Base-by-base conservation (phyloP, 2,888 invertebrate species). In the Pediacus dermestoides region DNA sequence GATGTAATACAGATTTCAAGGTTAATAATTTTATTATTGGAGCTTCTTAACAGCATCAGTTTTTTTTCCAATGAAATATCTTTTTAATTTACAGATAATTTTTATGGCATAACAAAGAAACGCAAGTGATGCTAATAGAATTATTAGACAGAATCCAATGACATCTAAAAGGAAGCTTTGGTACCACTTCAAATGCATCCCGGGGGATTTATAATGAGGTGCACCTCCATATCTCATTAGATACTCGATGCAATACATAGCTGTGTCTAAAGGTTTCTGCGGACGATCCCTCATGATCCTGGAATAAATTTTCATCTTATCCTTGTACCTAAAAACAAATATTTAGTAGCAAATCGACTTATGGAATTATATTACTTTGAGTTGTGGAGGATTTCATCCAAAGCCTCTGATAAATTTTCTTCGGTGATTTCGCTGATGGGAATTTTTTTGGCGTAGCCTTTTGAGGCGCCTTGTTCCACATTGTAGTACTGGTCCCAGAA, bases 401-500 rank as follows among this genome's bases (percentile, higher is more conserved):
- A 43, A 18, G 48, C 56, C 2, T 15, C 39, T 30, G 36, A 43
- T 0, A 74, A 48, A 3, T 40, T 57, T 2, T 61, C 55, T 28
- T 65, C 57, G 0, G 58, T 68, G 2, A 74, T 28, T 1, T 58
- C 52, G 1, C 54, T 38, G 31, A 63, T 67, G 22, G 64, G 55
- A 1, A 75, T 50, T 1, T 46, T 56, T 2, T 66, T 44, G 0
- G 68, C 74, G 50, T 64, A 70, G 2, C 74, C 76, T 27, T 59
- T 54, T 2, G 52, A 43, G 34, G 63, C 67, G 2, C 72, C 70
- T 7, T 64, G 63, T 1, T 57, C 66, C 60, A 74, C 71, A 43
- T 76, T 76, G 9, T 70, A 45, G 34, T 68, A 64, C 52, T 77
- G 76, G 56, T 77, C 76, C 0, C 65, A 71, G 38, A 71, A 71